These are phyloP conservation scores for Tipula lateralis DNA, from an alignment of 2,888 invertebrate species.

Conservation along the genomic window DNA sequence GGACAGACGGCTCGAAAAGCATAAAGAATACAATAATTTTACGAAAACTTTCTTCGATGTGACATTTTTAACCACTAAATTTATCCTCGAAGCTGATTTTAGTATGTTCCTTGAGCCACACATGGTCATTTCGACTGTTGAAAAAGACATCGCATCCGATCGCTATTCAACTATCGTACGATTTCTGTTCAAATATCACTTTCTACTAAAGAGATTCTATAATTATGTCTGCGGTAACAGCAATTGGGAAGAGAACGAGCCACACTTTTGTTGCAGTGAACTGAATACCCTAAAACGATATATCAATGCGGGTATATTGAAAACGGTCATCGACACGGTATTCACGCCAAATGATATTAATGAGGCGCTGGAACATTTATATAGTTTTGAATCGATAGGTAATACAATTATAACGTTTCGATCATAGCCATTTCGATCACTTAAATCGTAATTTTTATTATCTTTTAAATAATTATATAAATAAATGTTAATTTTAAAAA, in stretches of 20 bases:
- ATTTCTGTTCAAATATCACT: background rate
- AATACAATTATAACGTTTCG: conserved; percentile 52
- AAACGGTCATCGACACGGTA: conserved; percentile 56
- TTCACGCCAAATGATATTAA: conserved; percentile 43
- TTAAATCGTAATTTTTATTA: background rate
- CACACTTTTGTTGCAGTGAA: conserved; percentile 43
- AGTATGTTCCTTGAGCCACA: conserved; percentile 30
- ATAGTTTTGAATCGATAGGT: conserved; percentile 48
- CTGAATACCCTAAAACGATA: conserved; percentile 47
- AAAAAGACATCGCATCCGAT: background rate
- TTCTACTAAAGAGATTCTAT: background rate
- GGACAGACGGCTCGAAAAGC: background rate
- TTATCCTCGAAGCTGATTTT: conserved; percentile 31
- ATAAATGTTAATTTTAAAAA: background rate
- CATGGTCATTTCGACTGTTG: background rate
- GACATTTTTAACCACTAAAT: conserved; percentile 25
- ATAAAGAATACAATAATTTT: background rate
- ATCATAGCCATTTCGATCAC: conserved; percentile 35
- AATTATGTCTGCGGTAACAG: conserved; percentile 30
- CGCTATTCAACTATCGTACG: background rate
- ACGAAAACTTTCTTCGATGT: background rate
- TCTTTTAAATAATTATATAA: background rate
- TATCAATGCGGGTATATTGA: conserved; percentile 53
- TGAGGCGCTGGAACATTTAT: conserved; percentile 49
- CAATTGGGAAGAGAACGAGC: conserved; percentile 38